These are phyloP conservation scores for Cheilosia soror DNA, from an alignment of 2,888 invertebrate species.

Conservation along the genomic window DNA sequence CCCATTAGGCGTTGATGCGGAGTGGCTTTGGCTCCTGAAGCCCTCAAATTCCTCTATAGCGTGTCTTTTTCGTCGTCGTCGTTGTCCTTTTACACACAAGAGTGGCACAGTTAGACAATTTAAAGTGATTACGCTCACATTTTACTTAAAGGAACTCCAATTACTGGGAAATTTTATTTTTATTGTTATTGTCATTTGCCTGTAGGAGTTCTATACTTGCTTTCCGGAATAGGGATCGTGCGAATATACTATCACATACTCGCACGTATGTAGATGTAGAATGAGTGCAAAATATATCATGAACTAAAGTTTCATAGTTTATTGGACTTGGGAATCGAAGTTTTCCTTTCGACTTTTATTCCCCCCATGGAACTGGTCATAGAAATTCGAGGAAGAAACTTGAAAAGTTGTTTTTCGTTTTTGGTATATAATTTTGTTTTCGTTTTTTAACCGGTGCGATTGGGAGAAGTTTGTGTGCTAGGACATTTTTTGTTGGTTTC, in stretches of 20 bases:
- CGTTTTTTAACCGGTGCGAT: not conserved
- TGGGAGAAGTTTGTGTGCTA: not conserved
- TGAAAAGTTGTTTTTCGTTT: not conserved
- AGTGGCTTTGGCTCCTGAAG: not conserved
- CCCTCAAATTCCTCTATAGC: not conserved
- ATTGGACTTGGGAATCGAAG: constrained; percentile 60
- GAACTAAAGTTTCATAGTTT: constrained; percentile 58
- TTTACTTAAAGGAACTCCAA: constrained; percentile 72
- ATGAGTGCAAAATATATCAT: constrained; percentile 38
- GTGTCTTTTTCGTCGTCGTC: not conserved
- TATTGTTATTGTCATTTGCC: constrained; percentile 66
- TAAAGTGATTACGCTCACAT: constrained; percentile 69
- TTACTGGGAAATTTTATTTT: constrained; percentile 67
- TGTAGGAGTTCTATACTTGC: not conserved
- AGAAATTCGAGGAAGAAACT: constrained; percentile 8
- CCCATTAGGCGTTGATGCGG: constrained; percentile 48
- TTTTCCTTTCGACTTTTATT: constrained; percentile 34
- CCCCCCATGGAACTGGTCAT: constrained; percentile 9
- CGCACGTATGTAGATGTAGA: constrained; percentile 13
- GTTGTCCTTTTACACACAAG: constrained; percentile 4
- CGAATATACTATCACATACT: constrained; percentile 12
- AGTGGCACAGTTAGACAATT: constrained; percentile 59
- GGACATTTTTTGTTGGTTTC: not conserved
- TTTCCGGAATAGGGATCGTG: not conserved
- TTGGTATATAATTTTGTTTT: not conserved